Evolutionary conservation across 2,797 vertebrate genomes (phyloP).

Genomic region (Pangasius krempfi): DNA sequence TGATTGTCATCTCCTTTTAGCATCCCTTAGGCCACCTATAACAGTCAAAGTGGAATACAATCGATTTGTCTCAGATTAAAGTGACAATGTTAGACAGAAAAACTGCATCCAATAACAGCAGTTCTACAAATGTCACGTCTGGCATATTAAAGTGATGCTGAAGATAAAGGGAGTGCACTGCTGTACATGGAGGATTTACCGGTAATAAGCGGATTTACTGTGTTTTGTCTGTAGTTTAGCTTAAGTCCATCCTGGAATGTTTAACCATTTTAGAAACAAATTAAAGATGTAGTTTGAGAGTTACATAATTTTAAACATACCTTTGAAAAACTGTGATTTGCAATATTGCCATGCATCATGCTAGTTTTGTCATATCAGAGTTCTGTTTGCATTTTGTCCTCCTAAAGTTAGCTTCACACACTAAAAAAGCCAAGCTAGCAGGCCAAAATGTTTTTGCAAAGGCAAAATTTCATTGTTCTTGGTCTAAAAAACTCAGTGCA

Average conservation of each 20-base stretch:
- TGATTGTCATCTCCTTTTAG: slow-evolving; percentile 12
- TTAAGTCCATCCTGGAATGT: not conserved
- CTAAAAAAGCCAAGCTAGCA: too few relatives aligned
- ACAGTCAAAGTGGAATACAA: slow-evolving; percentile 43
- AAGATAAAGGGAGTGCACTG: not conserved
- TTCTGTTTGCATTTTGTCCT: not conserved
- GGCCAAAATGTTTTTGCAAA: too few relatives aligned
- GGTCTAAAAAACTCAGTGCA: not conserved
- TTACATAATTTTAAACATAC: not conserved
- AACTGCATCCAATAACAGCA: slow-evolving; percentile 12
- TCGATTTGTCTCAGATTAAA: slow-evolving; percentile 35
- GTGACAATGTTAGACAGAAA: not conserved
- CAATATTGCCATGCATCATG: not conserved
- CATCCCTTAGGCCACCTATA: slow-evolving; percentile 46
- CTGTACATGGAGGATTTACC: not conserved
- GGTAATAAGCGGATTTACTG: not conserved
- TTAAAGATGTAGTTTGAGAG: not conserved
- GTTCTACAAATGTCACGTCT: slow-evolving; percentile 18
- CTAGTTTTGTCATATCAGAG: not conserved
- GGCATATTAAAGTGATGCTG: not conserved
- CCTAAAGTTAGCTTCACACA: not conserved
- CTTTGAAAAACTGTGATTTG: not conserved
- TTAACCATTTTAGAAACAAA: not conserved
- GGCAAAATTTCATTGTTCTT: too few relatives aligned
- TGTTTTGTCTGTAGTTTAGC: not conserved